Conservation (phyloP, 1,140 invertebrate genomes). For the Pararge aegeria region DNA sequence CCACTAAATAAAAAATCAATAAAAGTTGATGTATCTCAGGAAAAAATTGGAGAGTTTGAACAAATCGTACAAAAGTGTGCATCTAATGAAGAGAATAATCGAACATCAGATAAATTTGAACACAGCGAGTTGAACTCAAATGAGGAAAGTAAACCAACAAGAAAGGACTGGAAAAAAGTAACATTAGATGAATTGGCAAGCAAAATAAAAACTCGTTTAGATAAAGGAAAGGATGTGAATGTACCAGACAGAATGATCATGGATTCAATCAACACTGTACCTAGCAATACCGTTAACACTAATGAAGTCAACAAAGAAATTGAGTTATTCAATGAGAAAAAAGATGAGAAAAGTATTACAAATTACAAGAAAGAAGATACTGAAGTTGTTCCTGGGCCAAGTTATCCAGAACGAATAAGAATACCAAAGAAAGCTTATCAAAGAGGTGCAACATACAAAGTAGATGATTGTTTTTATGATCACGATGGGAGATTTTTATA, state of each 20-base stretch:
- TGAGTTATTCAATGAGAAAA: constrained; percentile 48
- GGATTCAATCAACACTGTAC: constrained; percentile 44
- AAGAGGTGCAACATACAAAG: constrained; percentile 83
- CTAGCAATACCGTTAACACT: constrained; percentile 24
- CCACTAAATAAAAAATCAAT: constrained; percentile 60
- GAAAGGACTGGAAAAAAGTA: constrained; percentile 41
- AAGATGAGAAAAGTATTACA: constrained; percentile 36
- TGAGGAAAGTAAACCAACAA: constrained; percentile 29
- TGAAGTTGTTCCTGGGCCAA: constrained; percentile 31
- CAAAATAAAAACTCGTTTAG: constrained; percentile 55
- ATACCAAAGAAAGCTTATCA: constrained; percentile 83
- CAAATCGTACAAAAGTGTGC: constrained; percentile 61
- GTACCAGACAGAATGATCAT: constrained; percentile 56
- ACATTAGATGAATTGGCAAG: constrained; percentile 60
- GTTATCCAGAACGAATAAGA: constrained; percentile 82
- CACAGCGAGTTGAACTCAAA: constrained; percentile 33
- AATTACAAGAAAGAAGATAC: constrained; percentile 45
- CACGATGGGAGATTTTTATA: constrained; percentile 88
- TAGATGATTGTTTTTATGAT: constrained; percentile 89
- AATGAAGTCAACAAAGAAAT: constrained; percentile 38
- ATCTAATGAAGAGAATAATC: constrained; percentile 39
- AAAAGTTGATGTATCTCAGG: constrained; percentile 55
- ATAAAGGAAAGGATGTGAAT: constrained; percentile 59
- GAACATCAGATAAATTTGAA: constrained; percentile 23
- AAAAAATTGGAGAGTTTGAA: constrained; percentile 70